Evolutionary conservation across 1,140 invertebrate genomes (phyloP).

Genomic region (Goniozus legneri): DNA sequence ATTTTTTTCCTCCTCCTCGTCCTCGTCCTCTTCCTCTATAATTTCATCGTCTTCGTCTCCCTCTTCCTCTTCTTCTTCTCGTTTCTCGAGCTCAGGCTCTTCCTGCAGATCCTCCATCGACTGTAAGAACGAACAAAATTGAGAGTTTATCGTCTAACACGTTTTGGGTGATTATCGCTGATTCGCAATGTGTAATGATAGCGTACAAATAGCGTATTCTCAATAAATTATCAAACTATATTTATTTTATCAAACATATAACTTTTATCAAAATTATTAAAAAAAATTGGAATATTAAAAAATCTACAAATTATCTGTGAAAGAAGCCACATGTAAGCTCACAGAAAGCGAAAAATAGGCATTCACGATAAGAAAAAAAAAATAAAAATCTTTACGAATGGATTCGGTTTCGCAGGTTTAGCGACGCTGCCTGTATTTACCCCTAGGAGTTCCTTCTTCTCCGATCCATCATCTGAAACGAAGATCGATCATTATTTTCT

Average conservation of each 20-base stretch:
- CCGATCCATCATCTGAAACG: constrained; percentile 50
- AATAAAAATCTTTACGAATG: constrained; percentile 54
- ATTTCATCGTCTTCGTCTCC: constrained; percentile 45
- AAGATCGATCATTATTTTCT: too few relatives aligned
- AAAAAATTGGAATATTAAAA: too few relatives aligned
- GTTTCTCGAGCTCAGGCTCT: constrained; percentile 53
- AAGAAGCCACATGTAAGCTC: too few relatives aligned
- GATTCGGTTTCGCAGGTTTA: constrained; percentile 53
- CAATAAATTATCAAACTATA: too few relatives aligned
- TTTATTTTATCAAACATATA: too few relatives aligned
- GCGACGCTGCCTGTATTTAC: constrained; percentile 52
- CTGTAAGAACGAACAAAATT: too few relatives aligned
- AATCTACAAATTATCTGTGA: too few relatives aligned
- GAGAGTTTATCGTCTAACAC: too few relatives aligned
- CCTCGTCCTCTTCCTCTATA: constrained; percentile 39
- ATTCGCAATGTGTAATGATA: too few relatives aligned
- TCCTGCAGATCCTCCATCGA: constrained; percentile 53
- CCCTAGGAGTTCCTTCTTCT: constrained; percentile 53
- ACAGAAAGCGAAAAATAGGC: constrained; percentile 21
- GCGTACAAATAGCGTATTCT: too few relatives aligned
- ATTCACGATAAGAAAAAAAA: constrained; percentile 25
- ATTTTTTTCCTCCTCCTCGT: constrained; percentile 20
- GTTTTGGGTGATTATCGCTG: too few relatives aligned
- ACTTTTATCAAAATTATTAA: too few relatives aligned
- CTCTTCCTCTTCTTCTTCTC: constrained; percentile 53